Evolutionary conservation across 2,113 vertebrate genomes (phyloP), one percentile per base, ranked within the genome.

Genomic region (Leiothrix lutea): DNA sequence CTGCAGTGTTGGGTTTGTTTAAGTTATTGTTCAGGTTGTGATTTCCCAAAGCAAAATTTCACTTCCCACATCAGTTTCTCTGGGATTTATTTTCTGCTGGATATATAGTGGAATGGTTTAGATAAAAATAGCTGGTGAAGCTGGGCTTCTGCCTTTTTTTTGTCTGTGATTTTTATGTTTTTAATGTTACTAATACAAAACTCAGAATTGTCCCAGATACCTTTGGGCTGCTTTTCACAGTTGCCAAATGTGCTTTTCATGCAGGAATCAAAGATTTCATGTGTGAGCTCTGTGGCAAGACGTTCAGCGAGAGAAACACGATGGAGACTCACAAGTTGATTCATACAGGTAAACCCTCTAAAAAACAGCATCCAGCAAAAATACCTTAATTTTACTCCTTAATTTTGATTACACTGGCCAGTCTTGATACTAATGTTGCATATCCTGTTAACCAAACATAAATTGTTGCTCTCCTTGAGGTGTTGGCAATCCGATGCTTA

Each of bases 201-300:
- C 35, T 77, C 4, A 4, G 28, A 85, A 71, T 91, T 88, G 50
- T 86, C 35, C 16, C n/a, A 77, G 38, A 24, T 78, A 35, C 23
- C 20, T 61, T 65, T 36, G 56, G 29, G 8, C 31, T 61, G 8
- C 69, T 91, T 91, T 64, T 89, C 42, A 87, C 71, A 84, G 47
- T 60, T 77, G 45, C 20, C 61, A 42, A 94, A 74, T n/a, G 8
- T 69, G 48, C 73, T 95, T 42, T 95, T 44, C 47, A 8, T 77
- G 60, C 97, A 99, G 99, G 99, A 83, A 99, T 99, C 91, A 99
- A 99, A 96, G 99, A 99, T 95, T 99, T 99, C 96, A 99, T 99
- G 99, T 99, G 99, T 40, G 99, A 99, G 79, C 94, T 99, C 92
- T 99, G 99, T 25, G 99, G 99, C 9, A 99, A 99, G 97, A 99